phyloP scores from a whole-genome alignment of 2,113 vertebrate genomes.

The Mobula hypostoma region DNA sequence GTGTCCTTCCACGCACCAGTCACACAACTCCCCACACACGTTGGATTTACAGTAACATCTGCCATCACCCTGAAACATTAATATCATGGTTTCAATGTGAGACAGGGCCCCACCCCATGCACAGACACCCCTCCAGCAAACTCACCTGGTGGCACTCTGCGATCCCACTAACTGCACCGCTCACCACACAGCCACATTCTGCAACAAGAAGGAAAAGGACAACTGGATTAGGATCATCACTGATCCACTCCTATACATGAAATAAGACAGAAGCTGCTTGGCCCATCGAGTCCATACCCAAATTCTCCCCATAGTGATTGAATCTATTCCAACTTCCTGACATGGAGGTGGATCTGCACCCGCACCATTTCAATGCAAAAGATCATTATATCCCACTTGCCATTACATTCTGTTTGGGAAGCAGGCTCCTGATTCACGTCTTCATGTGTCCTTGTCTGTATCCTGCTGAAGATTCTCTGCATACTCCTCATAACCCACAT shows the following conservation, averaged over 20 bases:
- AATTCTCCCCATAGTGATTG: too few relatives aligned
- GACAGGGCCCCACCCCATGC: not conserved
- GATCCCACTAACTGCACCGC: conserved; percentile 75
- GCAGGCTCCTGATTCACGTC: too few relatives aligned
- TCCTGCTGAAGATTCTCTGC: too few relatives aligned
- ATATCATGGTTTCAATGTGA: not conserved
- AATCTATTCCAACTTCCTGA: too few relatives aligned
- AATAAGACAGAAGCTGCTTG: not conserved
- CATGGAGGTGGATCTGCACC: too few relatives aligned
- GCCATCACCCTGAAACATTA: conserved; percentile 61
- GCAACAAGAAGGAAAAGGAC: conserved; percentile 18
- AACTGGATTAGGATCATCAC: not conserved
- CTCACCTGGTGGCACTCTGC: conserved; percentile 82
- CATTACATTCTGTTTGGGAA: too few relatives aligned
- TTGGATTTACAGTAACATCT: conserved; percentile 78
- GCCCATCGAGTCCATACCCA: too few relatives aligned
- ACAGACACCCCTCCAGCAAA: not conserved
- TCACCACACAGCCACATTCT: conserved; percentile 79
- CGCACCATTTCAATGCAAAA: too few relatives aligned
- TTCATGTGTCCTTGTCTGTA: too few relatives aligned
- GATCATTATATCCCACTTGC: too few relatives aligned
- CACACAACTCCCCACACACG: conserved; percentile 64
- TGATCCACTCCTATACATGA: not conserved
- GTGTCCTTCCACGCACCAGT: conserved; percentile 72
- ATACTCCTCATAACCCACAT: too few relatives aligned